These are phyloP conservation scores for Spinus olivaceus DNA, from an alignment of 2,797 vertebrate genomes.

Conservation along the genomic window DNA sequence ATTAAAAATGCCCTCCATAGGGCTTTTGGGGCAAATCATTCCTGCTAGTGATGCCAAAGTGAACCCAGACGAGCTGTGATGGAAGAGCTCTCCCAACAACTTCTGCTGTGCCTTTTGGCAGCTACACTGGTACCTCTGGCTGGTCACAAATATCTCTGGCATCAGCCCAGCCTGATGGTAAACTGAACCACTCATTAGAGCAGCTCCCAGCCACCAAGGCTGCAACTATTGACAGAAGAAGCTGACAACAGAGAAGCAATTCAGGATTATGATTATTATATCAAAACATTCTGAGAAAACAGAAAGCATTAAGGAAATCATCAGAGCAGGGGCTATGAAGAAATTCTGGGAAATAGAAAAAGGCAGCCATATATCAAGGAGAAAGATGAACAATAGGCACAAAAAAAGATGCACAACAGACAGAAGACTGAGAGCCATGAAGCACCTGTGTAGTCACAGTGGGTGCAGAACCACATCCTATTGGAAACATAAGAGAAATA, in stretches of 20 bases:
- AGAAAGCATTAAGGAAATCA: not conserved
- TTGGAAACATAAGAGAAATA: not conserved
- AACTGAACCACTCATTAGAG: conserved; percentile 5
- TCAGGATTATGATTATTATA: not conserved
- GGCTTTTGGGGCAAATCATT: not conserved
- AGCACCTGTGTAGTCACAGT: fast-evolving
- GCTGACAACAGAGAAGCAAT: conserved; percentile 20
- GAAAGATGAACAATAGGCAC: not conserved
- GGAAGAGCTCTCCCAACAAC: not conserved
- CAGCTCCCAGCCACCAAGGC: not conserved
- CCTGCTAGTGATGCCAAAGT: fast-evolving
- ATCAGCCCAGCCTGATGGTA: not conserved
- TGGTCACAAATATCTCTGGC: conserved; percentile 33
- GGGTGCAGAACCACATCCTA: not conserved
- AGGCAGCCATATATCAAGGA: not conserved
- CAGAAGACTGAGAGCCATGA: not conserved
- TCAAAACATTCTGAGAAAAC: conserved; percentile 28
- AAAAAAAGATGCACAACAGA: not conserved
- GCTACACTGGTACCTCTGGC: not conserved
- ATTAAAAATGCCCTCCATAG: not conserved
- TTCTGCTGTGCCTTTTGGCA: conserved; percentile 6
- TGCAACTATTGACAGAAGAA: conserved; percentile 1
- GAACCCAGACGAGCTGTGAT: not conserved
- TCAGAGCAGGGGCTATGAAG: not conserved
- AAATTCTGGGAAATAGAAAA: not conserved